Conservation (phyloP, 2,888 invertebrate species). For the Adela reaumurella region DNA sequence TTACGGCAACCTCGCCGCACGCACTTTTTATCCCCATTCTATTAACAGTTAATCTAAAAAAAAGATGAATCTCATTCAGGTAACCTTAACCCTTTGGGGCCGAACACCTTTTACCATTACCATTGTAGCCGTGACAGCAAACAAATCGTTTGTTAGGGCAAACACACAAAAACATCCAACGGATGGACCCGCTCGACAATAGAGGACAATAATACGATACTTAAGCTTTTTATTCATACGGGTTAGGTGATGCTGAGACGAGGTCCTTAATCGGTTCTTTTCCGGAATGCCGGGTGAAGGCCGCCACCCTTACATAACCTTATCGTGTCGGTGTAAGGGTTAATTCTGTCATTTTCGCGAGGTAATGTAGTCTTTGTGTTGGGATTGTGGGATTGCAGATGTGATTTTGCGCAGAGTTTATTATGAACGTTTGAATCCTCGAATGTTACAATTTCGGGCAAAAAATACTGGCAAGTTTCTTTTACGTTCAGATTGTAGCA, state of each 20-base stretch:
- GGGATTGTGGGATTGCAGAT: no score
- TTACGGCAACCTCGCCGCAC: not conserved
- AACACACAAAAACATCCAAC: not conserved
- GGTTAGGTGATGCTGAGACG: not conserved
- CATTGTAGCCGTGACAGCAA: constrained; percentile 29
- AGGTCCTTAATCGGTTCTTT: not conserved
- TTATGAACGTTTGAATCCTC: no score
- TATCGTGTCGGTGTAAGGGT: not conserved
- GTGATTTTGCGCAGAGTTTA: no score
- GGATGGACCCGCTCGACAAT: not conserved
- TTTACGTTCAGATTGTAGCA: no score
- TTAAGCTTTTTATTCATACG: not conserved
- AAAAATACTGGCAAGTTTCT: no score
- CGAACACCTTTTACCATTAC: not conserved
- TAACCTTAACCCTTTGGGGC: not conserved
- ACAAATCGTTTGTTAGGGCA: constrained; percentile 44
- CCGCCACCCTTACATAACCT: not conserved
- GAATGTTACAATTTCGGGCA: no score
- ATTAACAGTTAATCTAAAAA: constrained; percentile 41
- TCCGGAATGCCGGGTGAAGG: not conserved
- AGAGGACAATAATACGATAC: not conserved
- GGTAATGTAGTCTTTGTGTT: not conserved
- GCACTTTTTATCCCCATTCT: constrained; percentile 17
- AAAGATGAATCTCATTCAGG: constrained; percentile 16
- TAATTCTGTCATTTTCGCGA: not conserved